Evolutionary conservation across 64 coral and sea anemone species (phyloP).

Genomic region (Astreopora myriophthalma): DNA sequence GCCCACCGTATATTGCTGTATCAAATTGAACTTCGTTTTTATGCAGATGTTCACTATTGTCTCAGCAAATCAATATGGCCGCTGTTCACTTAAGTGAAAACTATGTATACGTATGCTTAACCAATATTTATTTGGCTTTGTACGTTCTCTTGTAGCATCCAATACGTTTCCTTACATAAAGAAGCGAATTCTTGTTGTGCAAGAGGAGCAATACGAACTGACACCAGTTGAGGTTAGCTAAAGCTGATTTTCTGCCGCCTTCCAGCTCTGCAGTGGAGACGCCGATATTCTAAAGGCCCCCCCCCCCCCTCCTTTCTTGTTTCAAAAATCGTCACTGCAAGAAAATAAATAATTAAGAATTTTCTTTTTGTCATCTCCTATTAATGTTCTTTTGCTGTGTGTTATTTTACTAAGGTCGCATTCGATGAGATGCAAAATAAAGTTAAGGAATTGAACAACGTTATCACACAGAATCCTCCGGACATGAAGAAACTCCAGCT

Average conservation of each 20-base stretch:
- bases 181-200: conserved; percentile 97
- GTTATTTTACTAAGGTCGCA: conserved; percentile 69
- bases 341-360: too few species aligned
- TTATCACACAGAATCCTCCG: conserved; percentile 80
- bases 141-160: conserved; percentile 61
- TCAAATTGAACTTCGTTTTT: too few species aligned
- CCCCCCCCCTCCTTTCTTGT: too few species aligned
- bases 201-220: conserved; percentile 97
- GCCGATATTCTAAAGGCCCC: too few species aligned
- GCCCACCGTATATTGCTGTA: too few species aligned
- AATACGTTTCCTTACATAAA: conserved; percentile 97
- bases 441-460: conserved; percentile 86
- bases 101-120: too few species aligned
- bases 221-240: conserved; percentile 93
- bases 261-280: too few species aligned
- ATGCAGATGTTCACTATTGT: too few species aligned
- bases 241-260: not conserved
- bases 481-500: conserved; percentile 97
- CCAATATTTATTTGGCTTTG: not conserved
- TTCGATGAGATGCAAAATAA: conserved; percentile 99
- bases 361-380: not conserved
- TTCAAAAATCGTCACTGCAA: too few species aligned
- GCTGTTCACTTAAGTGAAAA: too few species aligned
- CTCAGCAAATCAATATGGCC: too few species aligned
- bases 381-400: not conserved